Conservation (phyloP, 1,140 invertebrate species). For the Lithobius niger region DNA sequence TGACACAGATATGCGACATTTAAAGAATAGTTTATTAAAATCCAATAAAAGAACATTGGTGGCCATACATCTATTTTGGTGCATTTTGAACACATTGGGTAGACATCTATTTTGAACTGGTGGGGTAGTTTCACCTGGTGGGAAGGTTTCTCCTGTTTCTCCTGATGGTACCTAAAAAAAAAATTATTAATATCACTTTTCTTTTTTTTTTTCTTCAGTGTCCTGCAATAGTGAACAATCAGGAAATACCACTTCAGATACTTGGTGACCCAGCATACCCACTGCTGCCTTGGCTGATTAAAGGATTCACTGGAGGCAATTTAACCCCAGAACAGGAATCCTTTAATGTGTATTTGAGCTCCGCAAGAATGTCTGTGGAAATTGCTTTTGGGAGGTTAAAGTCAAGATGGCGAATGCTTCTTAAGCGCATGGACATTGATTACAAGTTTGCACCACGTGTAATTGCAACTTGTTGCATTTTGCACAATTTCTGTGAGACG, state of each 20-base stretch:
- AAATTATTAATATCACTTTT: no score
- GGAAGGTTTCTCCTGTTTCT: no score
- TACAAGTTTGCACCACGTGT: neutral
- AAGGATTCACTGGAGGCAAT: neutral
- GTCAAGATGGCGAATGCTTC: neutral
- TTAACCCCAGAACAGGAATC: neutral
- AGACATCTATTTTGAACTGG: no score
- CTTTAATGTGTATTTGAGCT: neutral
- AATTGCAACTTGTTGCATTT: conserved; percentile 1
- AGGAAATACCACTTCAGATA: neutral
- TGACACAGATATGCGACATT: no score
- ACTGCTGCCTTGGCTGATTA: neutral
- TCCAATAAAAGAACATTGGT: no score
- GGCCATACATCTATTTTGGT: no score
- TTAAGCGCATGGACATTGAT: neutral
- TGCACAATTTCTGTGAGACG: neutral
- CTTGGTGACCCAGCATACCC: neutral
- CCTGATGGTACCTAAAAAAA: no score
- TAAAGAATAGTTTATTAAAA: no score
- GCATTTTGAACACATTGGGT: no score
- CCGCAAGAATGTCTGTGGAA: neutral
- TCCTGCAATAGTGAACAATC: neutral
- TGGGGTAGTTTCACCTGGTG: no score
- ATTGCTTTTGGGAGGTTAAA: neutral
- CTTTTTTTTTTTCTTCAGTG: neutral